Evolutionary conservation across 2,797 vertebrate species (phyloP).

Genomic region (Tokudaia muenninki): DNA sequence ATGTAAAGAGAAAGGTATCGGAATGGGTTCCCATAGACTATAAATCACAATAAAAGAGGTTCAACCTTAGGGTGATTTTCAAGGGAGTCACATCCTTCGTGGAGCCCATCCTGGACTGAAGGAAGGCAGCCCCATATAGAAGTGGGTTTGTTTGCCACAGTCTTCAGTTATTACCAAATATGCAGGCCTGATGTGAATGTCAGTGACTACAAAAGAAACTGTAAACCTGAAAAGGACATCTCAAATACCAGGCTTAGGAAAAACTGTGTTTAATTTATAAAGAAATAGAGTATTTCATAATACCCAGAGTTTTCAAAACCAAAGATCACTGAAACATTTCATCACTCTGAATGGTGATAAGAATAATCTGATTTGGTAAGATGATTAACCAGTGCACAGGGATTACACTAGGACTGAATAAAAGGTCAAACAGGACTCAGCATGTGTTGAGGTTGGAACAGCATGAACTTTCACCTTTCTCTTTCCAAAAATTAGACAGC

Average conservation of each 20-base stretch:
- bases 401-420: background rate
- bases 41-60: background rate
- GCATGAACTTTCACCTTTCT: background rate
- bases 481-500: background rate
- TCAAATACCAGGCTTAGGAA: background rate
- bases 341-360: slow-evolving; percentile 29
- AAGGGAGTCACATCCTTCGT: slow-evolving; percentile 3
- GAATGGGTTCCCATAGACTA: background rate
- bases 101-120: background rate
- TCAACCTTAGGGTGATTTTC: slow-evolving; percentile 40
- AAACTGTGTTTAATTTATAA: slow-evolving; percentile 40
- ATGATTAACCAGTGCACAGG: background rate
- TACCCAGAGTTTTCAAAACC: background rate
- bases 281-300: slow-evolving; percentile 25
- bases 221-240: background rate
- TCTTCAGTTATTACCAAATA: background rate
- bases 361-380: slow-evolving; percentile 10
- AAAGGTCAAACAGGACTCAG: background rate
- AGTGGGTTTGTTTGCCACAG: too few relatives aligned
- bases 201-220: background rate
- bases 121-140: background rate
- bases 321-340: slow-evolving; percentile 16
- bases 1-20: background rate
- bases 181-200: background rate
- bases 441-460: too few relatives aligned